phyloP scores from a whole-genome alignment of 2,113 vertebrate species.

The Odontesthes bonariensis region DNA sequence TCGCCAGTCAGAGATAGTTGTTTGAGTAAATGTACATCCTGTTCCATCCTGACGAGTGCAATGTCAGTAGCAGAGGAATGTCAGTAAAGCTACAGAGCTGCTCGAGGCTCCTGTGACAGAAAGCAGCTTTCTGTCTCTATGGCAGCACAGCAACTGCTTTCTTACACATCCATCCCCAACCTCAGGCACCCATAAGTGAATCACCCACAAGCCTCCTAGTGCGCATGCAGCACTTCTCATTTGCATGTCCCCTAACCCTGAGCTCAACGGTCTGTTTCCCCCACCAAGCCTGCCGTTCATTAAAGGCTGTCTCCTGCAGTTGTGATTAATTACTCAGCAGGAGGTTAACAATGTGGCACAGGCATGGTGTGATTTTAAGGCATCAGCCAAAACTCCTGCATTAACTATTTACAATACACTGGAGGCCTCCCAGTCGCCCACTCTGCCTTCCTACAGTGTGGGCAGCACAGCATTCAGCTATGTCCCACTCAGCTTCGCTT shows the following conservation, averaged over 20 bases:
- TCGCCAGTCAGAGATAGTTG: slow-evolving; percentile 13
- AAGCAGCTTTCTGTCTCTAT: slow-evolving; percentile 63
- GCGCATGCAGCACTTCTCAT: slow-evolving; percentile 48
- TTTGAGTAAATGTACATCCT: slow-evolving; percentile 45
- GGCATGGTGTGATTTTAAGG: slow-evolving; percentile 56
- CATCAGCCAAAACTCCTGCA: slow-evolving; percentile 72
- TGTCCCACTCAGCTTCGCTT: slow-evolving; percentile 71
- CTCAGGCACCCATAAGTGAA: slow-evolving; percentile 54
- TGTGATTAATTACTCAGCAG: slow-evolving; percentile 76
- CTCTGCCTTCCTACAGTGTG: slow-evolving; percentile 75
- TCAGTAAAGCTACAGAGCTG: slow-evolving; percentile 20
- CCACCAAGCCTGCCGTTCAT: slow-evolving; percentile 61
- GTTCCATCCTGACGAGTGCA: slow-evolving; percentile 16
- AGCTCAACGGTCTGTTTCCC: slow-evolving; percentile 64
- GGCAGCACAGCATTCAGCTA: slow-evolving; percentile 70
- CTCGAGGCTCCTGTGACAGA: slow-evolving; percentile 39
- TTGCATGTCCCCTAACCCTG: slow-evolving; percentile 65
- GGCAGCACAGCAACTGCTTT: slow-evolving; percentile 49
- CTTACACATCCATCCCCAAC: slow-evolving; percentile 46
- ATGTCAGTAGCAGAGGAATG: slow-evolving; percentile 3
- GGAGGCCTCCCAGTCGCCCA: slow-evolving; percentile 63
- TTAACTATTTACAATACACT: slow-evolving; percentile 74
- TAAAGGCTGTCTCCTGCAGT: slow-evolving; percentile 67
- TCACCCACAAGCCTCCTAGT: slow-evolving; percentile 33
- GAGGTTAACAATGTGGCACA: slow-evolving; percentile 68